Base-by-base conservation (phyloP, 1,140 invertebrate species). In the Acromyrmex echinatior region DNA sequence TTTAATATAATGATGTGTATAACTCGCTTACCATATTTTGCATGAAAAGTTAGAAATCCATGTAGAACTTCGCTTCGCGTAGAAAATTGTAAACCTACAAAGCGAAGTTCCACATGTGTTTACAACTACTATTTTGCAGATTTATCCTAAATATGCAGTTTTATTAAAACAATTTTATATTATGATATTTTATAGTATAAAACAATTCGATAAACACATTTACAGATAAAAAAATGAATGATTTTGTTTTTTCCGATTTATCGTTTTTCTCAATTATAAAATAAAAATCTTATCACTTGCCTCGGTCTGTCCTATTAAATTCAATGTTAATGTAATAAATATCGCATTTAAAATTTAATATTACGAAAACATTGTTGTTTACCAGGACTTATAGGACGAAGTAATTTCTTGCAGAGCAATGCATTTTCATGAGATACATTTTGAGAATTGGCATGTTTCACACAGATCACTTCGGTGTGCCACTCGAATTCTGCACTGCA, bases 401-500 rank as follows among this genome's bases (percentile, higher is more conserved):
- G 16, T 21, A 70, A 2, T 21, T 73, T 87, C 58, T 14, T 49
- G 5, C 62, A 10, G 0, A 60, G n/a, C n/a, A 10, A 12, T 25
- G 60, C 9, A 51, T 82, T n/a, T 28, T 63, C 18, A 68, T 10
- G 86, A 60, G 21, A 58, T n/a, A 5, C 45, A 68, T 49, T 31
- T 25, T 6, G 80, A 49, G 80, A 82, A 31, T 31, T 82, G 12
- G 80, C 80, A 62, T 82, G 39, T 31, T 74, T 62, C 28, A 45
- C 21, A 35, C 92, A 92, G 56, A 89, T 88, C 0, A 92, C 65
- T 9, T 79, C 91, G 3, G 92, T 92, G n/a, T 90, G 45, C 92
- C 92, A 92, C 49, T 93, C 91, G 39, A 93, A 93, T 73, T 88
- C 63, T 0, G 73, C 89, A 12, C 58, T 87, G 71, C 92, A 93